Conservation (phyloP, 2,888 invertebrate genomes). For the Aspidapion aeneum region DNA sequence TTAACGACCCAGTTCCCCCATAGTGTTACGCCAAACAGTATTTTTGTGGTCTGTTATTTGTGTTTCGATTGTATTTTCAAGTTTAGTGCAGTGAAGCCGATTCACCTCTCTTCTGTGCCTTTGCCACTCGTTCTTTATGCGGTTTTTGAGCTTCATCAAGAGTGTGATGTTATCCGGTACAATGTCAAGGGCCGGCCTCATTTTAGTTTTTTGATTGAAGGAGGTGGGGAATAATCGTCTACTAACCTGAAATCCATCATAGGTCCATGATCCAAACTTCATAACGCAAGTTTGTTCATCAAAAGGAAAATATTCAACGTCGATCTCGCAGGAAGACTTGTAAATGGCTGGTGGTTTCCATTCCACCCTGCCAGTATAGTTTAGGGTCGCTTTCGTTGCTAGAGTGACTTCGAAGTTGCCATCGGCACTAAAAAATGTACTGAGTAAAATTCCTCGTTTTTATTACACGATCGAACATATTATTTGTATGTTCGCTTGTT, state of each 20-base stretch:
- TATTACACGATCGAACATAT: neutral
- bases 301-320: constrained; percentile 83
- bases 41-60: no score
- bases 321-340: constrained; percentile 85
- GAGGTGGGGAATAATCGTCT: no score
- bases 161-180: no score
- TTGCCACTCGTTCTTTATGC: no score
- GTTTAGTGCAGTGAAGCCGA: no score
- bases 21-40: no score
- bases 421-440: constrained; percentile 81
- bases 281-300: constrained; percentile 85
- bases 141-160: no score
- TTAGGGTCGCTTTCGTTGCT: constrained; percentile 77
- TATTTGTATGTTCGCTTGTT: neutral
- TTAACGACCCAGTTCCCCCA: no score
- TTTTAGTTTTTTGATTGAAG: no score
- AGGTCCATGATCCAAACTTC: constrained; percentile 85
- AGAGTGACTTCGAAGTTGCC: constrained; percentile 83
- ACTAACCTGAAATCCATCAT: constrained; percentile 78
- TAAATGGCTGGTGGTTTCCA: constrained; percentile 94
- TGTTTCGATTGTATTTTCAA: no score
- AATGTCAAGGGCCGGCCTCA: no score
- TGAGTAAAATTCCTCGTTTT: constrained; percentile 24
- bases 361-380: constrained; percentile 77
- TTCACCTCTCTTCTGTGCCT: no score